These are phyloP conservation scores for Synergus umbraculus DNA, from an alignment of 2,888 invertebrate genomes.

Conservation along the genomic window DNA sequence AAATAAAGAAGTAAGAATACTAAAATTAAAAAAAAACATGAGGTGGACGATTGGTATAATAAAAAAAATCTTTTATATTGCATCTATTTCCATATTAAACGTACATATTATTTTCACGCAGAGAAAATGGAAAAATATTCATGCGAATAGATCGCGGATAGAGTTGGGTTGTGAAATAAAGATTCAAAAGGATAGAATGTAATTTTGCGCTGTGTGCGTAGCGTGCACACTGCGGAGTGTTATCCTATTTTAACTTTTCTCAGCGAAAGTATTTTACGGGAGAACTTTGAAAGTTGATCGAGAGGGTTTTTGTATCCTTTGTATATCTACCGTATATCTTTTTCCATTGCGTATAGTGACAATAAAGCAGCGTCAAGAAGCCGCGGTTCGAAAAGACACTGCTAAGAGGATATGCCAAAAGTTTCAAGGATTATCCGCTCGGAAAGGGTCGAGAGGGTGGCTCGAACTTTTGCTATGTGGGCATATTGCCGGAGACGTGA, in stretches of 20 bases:
- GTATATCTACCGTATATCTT: not conserved
- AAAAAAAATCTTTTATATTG: too few species aligned
- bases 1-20: too few species aligned
- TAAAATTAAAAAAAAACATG: too few species aligned
- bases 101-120: too few species aligned
- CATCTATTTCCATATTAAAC: too few species aligned
- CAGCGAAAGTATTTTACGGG: not conserved
- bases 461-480: constrained; percentile 61
- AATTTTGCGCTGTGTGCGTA: not conserved
- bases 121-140: too few species aligned
- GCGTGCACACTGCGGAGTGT: not conserved
- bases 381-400: constrained; percentile 51
- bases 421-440: constrained; percentile 62
- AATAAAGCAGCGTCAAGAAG: constrained; percentile 40
- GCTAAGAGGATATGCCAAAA: constrained; percentile 60
- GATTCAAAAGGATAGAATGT: too few species aligned
- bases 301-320: not conserved
- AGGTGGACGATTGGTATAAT: too few species aligned
- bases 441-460: constrained; percentile 44
- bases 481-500: constrained; percentile 64
- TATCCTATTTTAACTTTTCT: not conserved
- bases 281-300: not conserved
- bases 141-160: too few species aligned
- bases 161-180: too few species aligned
- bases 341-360: constrained; percentile 32